Evolutionary conservation across 2,888 invertebrate genomes (phyloP).

Genomic region (Amblyjoppa fuscipennis): DNA sequence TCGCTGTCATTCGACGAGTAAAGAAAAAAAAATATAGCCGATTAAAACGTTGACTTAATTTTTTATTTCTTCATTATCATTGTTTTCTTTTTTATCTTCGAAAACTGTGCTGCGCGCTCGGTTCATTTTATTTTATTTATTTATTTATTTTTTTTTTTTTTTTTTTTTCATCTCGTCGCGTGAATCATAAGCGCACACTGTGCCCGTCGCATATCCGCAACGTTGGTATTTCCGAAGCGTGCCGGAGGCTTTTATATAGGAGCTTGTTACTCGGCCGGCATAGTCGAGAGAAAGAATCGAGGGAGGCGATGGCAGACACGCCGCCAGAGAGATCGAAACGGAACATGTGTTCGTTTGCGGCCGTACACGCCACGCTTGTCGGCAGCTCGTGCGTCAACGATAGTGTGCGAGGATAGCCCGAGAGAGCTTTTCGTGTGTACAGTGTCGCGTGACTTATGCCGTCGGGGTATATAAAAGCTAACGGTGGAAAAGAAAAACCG

Average conservation of each 20-base stretch:
- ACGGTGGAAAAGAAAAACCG: constrained; percentile 13
- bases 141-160: neutral
- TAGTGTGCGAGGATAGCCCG: neutral
- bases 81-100: too few relatives aligned
- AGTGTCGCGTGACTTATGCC: constrained; percentile 32
- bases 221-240: constrained; percentile 21
- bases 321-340: neutral
- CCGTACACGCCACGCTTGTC: constrained; percentile 28
- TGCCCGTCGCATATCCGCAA: constrained; percentile 10
- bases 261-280: constrained; percentile 18
- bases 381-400: constrained; percentile 30
- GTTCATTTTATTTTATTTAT: neutral
- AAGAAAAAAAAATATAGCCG: neutral
- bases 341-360: constrained; percentile 36
- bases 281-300: neutral
- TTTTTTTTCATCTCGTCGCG: neutral
- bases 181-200: neutral
- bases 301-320: constrained; percentile 20
- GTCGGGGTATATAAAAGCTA: constrained; percentile 13
- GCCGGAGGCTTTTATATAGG: constrained; percentile 28
- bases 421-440: constrained; percentile 31
- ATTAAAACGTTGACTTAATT: too few relatives aligned
- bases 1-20: neutral
- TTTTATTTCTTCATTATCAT: too few relatives aligned
- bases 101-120: too few relatives aligned